Conservation (phyloP, 2,797 vertebrate species). For the Notoglanidium macrostoma region DNA sequence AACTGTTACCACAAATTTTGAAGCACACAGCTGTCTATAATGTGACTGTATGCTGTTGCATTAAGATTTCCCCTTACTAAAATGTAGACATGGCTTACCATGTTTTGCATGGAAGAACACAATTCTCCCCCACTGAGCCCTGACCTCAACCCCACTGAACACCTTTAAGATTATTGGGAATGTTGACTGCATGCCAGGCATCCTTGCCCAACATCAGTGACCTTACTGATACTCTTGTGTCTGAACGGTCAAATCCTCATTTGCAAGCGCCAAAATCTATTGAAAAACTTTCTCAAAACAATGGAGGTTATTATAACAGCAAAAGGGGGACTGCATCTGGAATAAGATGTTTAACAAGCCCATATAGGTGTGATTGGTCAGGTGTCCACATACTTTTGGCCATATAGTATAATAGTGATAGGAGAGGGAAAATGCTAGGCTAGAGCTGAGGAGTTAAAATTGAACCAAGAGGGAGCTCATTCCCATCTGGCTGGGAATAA, state of each 20-base stretch:
- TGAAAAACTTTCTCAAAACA: background rate
- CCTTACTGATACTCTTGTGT: background rate
- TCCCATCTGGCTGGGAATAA: background rate
- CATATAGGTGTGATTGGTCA: background rate
- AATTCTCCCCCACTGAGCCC: background rate
- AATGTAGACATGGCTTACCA: background rate
- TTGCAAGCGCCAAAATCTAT: background rate
- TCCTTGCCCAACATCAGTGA: background rate
- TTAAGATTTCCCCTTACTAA: background rate
- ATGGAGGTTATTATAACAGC: background rate
- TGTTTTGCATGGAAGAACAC: background rate
- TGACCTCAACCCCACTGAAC: background rate
- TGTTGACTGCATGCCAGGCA: too few species aligned
- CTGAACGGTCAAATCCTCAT: background rate
- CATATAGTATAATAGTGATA: background rate
- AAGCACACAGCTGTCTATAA: background rate
- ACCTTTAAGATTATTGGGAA: background rate
- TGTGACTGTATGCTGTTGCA: background rate
- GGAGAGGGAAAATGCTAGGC: background rate
- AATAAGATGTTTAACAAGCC: background rate
- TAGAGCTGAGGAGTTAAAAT: background rate
- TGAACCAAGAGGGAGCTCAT: background rate
- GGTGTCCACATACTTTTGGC: background rate
- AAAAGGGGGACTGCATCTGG: background rate
- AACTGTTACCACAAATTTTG: too few species aligned